phyloP scores from a whole-genome alignment of 2,797 vertebrate genomes.

The Spea hammondii region DNA sequence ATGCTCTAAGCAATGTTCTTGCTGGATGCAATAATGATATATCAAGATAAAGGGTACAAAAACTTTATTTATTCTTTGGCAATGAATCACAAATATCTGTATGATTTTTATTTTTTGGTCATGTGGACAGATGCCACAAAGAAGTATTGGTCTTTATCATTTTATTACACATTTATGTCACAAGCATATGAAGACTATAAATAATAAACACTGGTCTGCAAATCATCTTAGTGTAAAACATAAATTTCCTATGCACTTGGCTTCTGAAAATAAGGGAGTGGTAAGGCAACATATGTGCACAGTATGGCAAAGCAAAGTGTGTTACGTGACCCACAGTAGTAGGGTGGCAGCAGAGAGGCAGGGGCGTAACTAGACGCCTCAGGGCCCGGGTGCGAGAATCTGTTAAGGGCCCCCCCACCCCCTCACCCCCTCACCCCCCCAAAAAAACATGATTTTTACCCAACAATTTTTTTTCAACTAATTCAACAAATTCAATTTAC shows the following conservation, averaged over 20 bases:
- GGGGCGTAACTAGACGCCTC: too few species aligned
- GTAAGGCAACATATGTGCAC: too few species aligned
- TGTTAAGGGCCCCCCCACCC: too few species aligned
- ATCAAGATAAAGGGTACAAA: slow-evolving; percentile 15
- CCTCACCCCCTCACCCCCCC: too few species aligned
- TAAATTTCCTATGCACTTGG: slow-evolving; percentile 19
- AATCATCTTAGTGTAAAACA: slow-evolving; percentile 32
- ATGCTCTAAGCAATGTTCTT: slow-evolving; percentile 8
- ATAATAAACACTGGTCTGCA: slow-evolving; percentile 20
- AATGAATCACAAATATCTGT: slow-evolving; percentile 35
- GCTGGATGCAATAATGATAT: slow-evolving; percentile 31
- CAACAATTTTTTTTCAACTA: too few species aligned
- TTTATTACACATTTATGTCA: slow-evolving; percentile 34
- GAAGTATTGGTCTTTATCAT: slow-evolving; percentile 37
- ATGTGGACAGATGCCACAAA: slow-evolving; percentile 32
- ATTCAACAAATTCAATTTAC: too few species aligned
- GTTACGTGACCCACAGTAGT: too few species aligned
- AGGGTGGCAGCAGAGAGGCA: too few species aligned
- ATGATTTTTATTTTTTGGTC: slow-evolving; percentile 46
- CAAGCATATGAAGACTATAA: slow-evolving; percentile 35
- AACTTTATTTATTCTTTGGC: slow-evolving; percentile 20
- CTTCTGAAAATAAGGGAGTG: too few species aligned
- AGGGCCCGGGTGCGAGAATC: too few species aligned
- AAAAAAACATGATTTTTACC: too few species aligned
- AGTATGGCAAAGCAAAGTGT: too few species aligned